Base-by-base conservation (phyloP, 2,888 invertebrate species). In the Dasysyrphus tricinctus region DNA sequence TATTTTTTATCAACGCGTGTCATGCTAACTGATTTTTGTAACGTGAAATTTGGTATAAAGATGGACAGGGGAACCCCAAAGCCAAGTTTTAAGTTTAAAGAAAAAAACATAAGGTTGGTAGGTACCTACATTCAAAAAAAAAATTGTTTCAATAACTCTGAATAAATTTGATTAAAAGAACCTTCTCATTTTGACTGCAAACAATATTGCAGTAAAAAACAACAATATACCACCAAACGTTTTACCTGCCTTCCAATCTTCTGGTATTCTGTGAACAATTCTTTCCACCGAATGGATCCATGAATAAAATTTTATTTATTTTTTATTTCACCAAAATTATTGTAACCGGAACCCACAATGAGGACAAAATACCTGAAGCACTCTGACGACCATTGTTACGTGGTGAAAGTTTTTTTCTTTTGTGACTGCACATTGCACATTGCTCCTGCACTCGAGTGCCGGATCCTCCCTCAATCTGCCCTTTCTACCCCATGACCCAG, bases 231-330 rank as follows among this genome's bases (percentile, higher is more conserved):
- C 24, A 39, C 14, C 39, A 44, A 65, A 65, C 32, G 12, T 47
- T 63, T 44, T 65, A 11, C 16, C 7, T 47, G 32, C 8, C 34
- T 24, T 67, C 59, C 59, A 59, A 39, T 39, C 59, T 39, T 49
- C 6, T 16, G 11, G 16, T 67, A 8, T 49, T 49, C 49, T 49
- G 34, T n/a, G 3, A 54, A 39, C 39, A 69, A 69, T 54, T 72
- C 24, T 1, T 57, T 57, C 19, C 57, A 57, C 24, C 24, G 24
- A 24, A 57, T 12, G 32, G 16, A 2, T 12, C 44, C 12, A 72
- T 72, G 72, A 72, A 72, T 72, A 47, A 57, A 44, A 57, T 54
- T 72, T 72, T 32, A 59, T 72, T 72, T 16, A 59, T 69, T 42
- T 61, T 42, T 69, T 34, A 34, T 14, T 59, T 57, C 16, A 24